Percentiles rank a stretch among this genome's conserved stretches.
Conservation (phyloP, 1,140 invertebrate species). For the Brachionus rubens region DNA sequence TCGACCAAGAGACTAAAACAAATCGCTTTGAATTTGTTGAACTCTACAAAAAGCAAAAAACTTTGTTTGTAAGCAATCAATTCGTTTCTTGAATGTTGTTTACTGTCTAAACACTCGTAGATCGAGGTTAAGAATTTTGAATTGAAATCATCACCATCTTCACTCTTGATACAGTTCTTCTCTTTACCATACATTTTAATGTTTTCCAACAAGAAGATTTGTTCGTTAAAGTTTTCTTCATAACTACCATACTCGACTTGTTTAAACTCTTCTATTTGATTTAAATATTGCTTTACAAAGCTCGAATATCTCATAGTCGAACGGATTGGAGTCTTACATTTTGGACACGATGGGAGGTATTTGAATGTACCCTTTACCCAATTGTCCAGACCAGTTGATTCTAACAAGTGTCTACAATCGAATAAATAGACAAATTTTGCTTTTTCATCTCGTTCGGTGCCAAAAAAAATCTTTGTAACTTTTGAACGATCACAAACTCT, state of each 20-base stretch:
- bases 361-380: conserved; percentile 59
- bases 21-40: not conserved
- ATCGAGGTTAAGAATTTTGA: not conserved
- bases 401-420: conserved; percentile 68
- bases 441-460: conserved; percentile 56
- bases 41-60: not conserved
- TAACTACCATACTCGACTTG: not conserved
- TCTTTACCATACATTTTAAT: not conserved
- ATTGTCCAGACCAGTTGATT: conserved; percentile 63
- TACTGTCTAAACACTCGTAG: not conserved
- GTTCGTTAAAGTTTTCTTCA: not conserved
- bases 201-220: not conserved
- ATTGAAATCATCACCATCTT: not conserved
- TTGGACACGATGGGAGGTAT: conserved; percentile 65
- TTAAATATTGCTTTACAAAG: not conserved
- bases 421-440: conserved; percentile 63
- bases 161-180: no score
- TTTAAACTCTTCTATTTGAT: conserved; percentile 7
- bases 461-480: conserved; percentile 64
- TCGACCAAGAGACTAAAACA: not conserved
- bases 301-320: conserved; percentile 58
- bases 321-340: conserved; percentile 66
- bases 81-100: not conserved
- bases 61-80: not conserved
- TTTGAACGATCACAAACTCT: conserved; percentile 8